Base-by-base conservation (phyloP, 1,140 invertebrate species). In the Ostrea denselamellosa region DNA sequence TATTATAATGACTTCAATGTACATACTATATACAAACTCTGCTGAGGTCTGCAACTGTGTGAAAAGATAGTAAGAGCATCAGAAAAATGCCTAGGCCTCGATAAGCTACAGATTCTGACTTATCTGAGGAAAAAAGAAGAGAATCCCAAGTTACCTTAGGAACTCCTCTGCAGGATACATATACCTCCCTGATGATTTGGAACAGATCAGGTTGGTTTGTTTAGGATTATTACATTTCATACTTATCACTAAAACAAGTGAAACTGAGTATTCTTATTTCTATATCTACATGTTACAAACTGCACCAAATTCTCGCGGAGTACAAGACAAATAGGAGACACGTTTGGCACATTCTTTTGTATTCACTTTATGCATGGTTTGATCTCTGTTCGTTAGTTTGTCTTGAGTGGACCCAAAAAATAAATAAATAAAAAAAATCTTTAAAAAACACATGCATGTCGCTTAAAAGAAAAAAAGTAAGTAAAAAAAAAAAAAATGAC, bases 231-330 rank as follows among this genome's bases (percentile, higher is more conserved):
- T 34, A 28, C 25, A 77, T 14, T 77, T 25, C 14, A 77, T 77
- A 77, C 68, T 77, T 77, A 28, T n/a, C 28, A 34, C 22, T 25
- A 62, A 62, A 62, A 62, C 56, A 62, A 62, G 56, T 19, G 14
- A 62, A 62, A 62, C 14, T 77, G 68, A 77, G 68, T 77, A 77
- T 77, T 77, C 28, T 25, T 77, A 77, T 34, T 12, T 25, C 68
- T 77, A 77, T 28, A 77, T 25, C 68, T 77, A 77, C 68, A 77
- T 77, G 14, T 77, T 28, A 77, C 68, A 77, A 77, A 28, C 22
- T 77, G 68, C 68, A 77, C 68, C 68, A 77, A 77, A 77, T 28
- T 77, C 28, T 34, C 28, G 25, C 28, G 68, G 28, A 77, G 28
- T 28, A 77, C 28, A 8, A 77, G 22, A 77, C 68, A 77, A 77